These are phyloP conservation scores for Myzus persicae DNA, from an alignment of 1,140 invertebrate species.

Conservation along the genomic window DNA sequence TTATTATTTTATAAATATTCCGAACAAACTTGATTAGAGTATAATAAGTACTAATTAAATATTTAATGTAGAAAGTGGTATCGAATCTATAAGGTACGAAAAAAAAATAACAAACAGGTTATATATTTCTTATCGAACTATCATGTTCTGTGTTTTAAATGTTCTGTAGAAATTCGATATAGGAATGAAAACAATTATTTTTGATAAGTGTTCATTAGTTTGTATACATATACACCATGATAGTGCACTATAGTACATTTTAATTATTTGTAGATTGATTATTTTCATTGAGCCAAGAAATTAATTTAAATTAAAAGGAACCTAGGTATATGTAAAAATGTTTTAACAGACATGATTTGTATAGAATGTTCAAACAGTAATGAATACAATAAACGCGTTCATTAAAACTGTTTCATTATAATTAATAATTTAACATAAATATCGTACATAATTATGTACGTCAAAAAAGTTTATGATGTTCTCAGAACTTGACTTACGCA, in stretches of 20 bases:
- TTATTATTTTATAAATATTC: background rate
- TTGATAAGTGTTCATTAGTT: background rate
- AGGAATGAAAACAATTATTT: background rate
- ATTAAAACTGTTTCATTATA: background rate
- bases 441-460: too few relatives aligned
- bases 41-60: background rate
- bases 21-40: background rate
- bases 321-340: too few relatives aligned
- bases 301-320: background rate
- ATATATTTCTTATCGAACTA: background rate
- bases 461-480: too few relatives aligned
- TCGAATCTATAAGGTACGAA: background rate
- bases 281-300: background rate
- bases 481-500: too few relatives aligned
- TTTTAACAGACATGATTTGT: background rate
- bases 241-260: background rate
- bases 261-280: background rate
- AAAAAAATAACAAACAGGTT: background rate
- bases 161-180: background rate
- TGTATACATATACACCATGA: background rate
- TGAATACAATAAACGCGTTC: background rate
- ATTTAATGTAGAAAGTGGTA: constrained; percentile 24
- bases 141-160: background rate
- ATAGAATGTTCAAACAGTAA: background rate
- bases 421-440: too few relatives aligned